Percentiles rank a stretch among this genome's conserved stretches.
Evolutionary conservation across 2,113 vertebrate genomes (phyloP).

Genomic region (Pteropus alecto): DNA sequence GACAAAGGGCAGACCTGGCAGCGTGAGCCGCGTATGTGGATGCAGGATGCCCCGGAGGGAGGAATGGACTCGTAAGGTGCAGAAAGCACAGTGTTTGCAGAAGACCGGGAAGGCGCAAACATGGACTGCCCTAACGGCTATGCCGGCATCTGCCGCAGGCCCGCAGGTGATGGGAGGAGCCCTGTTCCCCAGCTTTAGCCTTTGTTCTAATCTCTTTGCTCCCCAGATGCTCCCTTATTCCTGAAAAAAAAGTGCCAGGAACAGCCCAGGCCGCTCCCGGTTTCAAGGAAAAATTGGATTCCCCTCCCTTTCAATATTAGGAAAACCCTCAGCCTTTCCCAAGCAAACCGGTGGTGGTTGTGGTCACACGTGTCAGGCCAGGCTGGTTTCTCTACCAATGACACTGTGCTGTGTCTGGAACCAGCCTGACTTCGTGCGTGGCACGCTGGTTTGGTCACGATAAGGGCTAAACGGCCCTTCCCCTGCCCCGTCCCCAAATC

Average conservation of each 20-base stretch:
- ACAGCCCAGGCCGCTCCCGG: neutral
- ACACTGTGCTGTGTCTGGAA: neutral
- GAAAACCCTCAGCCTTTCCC: neutral
- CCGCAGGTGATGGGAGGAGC: neutral
- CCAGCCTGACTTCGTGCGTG: neutral
- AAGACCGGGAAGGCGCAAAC: no score
- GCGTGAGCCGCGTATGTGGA: neutral
- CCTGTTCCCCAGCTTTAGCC: neutral
- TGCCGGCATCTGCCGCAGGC: no score
- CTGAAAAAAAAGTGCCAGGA: neutral
- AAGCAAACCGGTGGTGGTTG: neutral
- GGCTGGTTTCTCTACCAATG: neutral
- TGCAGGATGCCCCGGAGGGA: no score
- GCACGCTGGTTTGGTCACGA: neutral
- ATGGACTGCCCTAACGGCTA: no score
- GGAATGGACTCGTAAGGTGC: no score
- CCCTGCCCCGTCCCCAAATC: neutral
- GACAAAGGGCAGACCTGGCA: neutral
- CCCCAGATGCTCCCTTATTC: neutral
- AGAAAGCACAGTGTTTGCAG: neutral
- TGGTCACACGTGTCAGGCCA: neutral
- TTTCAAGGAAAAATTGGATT: neutral
- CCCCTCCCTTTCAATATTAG: neutral
- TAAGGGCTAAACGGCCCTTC: neutral
- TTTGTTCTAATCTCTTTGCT: neutral